Conservation (phyloP, 2,888 invertebrate species). For the Drosophila ezoana region DNA sequence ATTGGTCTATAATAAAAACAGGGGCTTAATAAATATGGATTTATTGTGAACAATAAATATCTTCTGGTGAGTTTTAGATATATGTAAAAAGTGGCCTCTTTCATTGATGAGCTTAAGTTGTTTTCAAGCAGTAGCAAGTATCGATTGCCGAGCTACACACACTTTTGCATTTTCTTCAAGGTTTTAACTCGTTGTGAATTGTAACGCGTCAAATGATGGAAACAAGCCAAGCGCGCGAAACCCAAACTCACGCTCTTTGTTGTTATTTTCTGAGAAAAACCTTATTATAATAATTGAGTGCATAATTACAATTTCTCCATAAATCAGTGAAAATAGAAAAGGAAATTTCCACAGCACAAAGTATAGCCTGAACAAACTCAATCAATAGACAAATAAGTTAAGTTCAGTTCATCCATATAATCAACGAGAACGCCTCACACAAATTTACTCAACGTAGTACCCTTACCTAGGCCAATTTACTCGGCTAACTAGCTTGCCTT, state of each 20-base stretch:
- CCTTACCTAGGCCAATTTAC: slow-evolving; percentile 35
- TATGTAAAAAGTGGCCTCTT: too few species aligned
- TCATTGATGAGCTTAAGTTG: too few species aligned
- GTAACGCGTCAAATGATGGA: not conserved
- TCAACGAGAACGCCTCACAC: not conserved
- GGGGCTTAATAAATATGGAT: too few species aligned
- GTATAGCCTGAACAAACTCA: too few species aligned
- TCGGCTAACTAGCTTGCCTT: slow-evolving; percentile 15
- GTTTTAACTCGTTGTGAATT: not conserved
- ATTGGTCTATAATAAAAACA: too few species aligned
- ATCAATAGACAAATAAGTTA: too few species aligned
- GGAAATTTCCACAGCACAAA: too few species aligned
- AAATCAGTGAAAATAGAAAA: not conserved
- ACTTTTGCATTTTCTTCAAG: not conserved
- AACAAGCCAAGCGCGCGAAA: not conserved
- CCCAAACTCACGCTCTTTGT: not conserved
- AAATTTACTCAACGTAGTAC: not conserved
- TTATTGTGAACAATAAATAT: too few species aligned
- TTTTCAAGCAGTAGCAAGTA: too few species aligned
- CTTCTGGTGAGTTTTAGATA: too few species aligned
- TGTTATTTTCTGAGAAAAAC: not conserved
- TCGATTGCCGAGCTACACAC: too few species aligned
- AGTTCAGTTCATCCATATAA: not conserved
- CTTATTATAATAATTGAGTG: slow-evolving; percentile 19
- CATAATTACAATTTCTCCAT: slow-evolving; percentile 11